These are phyloP conservation scores for Tetrapedia diversipes DNA, from an alignment of 2,888 invertebrate species.

Conservation along the genomic window DNA sequence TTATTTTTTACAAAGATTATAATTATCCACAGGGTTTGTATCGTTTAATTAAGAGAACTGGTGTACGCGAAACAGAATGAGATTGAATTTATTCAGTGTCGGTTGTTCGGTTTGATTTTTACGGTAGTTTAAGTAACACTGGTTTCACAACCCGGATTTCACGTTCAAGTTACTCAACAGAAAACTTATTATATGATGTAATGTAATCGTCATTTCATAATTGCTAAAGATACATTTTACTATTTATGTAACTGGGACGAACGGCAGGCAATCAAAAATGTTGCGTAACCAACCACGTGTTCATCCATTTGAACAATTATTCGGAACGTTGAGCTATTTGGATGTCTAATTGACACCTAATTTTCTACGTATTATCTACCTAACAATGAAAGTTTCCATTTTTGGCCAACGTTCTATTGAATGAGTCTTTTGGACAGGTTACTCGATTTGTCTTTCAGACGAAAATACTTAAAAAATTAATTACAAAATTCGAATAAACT, in stretches of 20 bases:
- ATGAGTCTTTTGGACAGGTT: conserved; percentile 13
- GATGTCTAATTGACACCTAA: conserved; percentile 12
- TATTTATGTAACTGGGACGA: conserved; percentile 60
- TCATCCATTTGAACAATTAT: conserved; percentile 41
- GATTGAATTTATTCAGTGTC: neutral
- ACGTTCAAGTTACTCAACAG: conserved; percentile 22
- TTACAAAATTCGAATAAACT: conserved; percentile 5
- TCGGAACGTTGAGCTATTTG: conserved; percentile 31
- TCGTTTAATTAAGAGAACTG: conserved; percentile 2
- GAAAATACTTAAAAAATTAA: neutral
- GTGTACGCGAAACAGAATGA: neutral
- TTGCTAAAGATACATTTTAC: conserved; percentile 57
- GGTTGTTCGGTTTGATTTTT: conserved; percentile 1
- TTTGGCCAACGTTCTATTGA: neutral
- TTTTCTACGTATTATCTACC: conserved; percentile 32
- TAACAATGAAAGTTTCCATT: conserved; percentile 14
- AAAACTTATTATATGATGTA: conserved; percentile 38
- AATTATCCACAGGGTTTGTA: no score
- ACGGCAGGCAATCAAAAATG: conserved; percentile 55
- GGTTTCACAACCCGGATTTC: conserved; percentile 26
- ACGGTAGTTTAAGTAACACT: neutral
- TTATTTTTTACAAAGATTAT: no score
- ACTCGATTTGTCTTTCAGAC: neutral
- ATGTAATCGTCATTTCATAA: conserved; percentile 48
- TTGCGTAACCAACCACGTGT: conserved; percentile 53